Conservation (phyloP, 2,888 invertebrate species). For the Meghimatium bilineatum region DNA sequence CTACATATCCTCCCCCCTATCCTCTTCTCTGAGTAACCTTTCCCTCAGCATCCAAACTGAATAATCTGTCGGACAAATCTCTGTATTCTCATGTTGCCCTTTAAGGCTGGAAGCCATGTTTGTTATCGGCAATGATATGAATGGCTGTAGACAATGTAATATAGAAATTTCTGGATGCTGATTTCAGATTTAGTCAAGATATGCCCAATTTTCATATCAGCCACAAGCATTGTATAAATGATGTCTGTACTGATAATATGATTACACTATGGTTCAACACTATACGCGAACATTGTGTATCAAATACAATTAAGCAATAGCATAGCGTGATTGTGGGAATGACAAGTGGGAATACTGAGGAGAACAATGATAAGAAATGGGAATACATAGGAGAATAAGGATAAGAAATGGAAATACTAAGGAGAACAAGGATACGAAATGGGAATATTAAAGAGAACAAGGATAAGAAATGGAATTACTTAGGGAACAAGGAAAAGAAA, state of each 20-base stretch:
- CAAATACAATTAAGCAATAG: background rate
- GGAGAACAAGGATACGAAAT: too few relatives aligned
- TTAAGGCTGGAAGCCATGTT: background rate
- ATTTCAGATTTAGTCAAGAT: slow-evolving; percentile 11
- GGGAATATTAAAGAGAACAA: too few relatives aligned
- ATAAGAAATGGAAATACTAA: too few relatives aligned
- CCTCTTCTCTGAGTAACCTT: background rate
- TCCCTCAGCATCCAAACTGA: background rate
- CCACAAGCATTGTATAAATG: background rate
- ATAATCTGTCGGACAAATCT: slow-evolving; percentile 4
- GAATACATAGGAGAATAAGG: too few relatives aligned
- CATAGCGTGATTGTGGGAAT: background rate
- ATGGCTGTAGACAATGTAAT: background rate
- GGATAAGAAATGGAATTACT: too few relatives aligned
- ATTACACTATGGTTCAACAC: background rate
- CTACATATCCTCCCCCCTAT: background rate
- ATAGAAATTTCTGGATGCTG: background rate
- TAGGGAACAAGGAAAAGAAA: too few relatives aligned
- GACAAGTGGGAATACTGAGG: too few relatives aligned
- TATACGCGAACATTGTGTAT: background rate
- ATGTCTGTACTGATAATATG: background rate
- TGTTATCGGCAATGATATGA: slow-evolving; percentile 7
- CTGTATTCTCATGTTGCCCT: background rate
- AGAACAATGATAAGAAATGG: too few relatives aligned
- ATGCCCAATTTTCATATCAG: background rate